Evolutionary conservation across 2,113 vertebrate genomes (phyloP), one percentile per base, ranked within the genome.

Genomic region (Trogon surrucura): DNA sequence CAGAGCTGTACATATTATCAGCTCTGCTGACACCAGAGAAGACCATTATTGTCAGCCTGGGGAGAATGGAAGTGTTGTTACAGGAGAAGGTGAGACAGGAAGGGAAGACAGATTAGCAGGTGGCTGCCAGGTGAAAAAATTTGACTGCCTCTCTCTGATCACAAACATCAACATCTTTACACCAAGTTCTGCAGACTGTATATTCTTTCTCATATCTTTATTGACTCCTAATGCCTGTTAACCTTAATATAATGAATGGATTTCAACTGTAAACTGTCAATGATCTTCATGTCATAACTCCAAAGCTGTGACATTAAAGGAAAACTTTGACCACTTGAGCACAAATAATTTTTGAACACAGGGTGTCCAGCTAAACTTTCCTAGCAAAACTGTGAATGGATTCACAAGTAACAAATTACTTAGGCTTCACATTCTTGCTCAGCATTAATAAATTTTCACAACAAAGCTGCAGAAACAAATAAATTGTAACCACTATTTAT

Each of bases 161-260:
- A 50, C 34, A 21, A 41, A 20, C 19, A 29, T 3, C 20, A 30
- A 27, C 45, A 53, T 36, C 12, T 62, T 83, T 56, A 50, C 22
- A 58, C 16, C 25, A 41, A 50, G 13, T 51, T 66, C 21, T 41
- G 41, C 41, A 41, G 41, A 41, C 41, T 41, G 57, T 27, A 20
- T 21, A 41, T 75, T 30, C 41, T 50, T 78, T 47, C 17, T 72
- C 51, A 7, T 26, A 3, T 41, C 54, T 17, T 44, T 38, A 29
- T 1, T 17, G 70, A 56, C 44, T 44, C 6, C 0, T 1, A 44
- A 25, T 14, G 16, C 30, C 23, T 66, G n/a, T 27, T 54, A 80
- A 65, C 21, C 29, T 60, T 69, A 61, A 50, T 10, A 29, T 10
- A 47, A 77, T 48, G 30, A 44, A 29, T 60, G 12, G 14, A 58